These are phyloP conservation scores for Stegostoma tigrinum DNA, from an alignment of 2,113 vertebrate species.

Conservation along the genomic window DNA sequence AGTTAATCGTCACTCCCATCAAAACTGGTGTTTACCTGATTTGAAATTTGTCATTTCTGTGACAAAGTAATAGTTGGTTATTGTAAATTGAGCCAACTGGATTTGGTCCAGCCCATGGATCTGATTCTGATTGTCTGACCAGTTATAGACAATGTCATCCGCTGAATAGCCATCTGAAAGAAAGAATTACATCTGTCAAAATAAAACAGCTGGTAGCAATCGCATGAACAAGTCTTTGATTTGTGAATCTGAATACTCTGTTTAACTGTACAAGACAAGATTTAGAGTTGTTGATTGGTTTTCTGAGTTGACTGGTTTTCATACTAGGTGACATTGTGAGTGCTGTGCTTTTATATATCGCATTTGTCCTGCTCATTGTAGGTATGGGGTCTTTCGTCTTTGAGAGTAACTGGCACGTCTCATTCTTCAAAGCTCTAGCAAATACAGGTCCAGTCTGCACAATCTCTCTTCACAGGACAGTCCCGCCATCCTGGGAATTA, in stretches of 20 bases:
- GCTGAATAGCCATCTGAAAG: conserved; percentile 87
- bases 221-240: neutral
- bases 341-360: too few relatives aligned
- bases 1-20: neutral
- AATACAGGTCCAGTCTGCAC: too few relatives aligned
- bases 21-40: conserved; percentile 65
- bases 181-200: neutral
- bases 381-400: too few relatives aligned
- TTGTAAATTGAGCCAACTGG: conserved; percentile 93
- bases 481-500: too few relatives aligned
- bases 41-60: conserved; percentile 92
- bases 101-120: conserved; percentile 91
- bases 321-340: neutral
- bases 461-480: too few relatives aligned
- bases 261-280: neutral
- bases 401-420: too few relatives aligned
- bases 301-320: too few relatives aligned
- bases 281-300: too few relatives aligned
- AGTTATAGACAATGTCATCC: conserved; percentile 90
- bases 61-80: conserved; percentile 82
- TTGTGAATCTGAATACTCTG: neutral
- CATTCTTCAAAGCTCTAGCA: too few relatives aligned
- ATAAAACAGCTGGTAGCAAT: neutral
- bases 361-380: too few relatives aligned
- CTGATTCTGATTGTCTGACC: conserved; percentile 87